Conservation (phyloP, 2,888 invertebrate species). For the Liopterus haemorrhoidalis region DNA sequence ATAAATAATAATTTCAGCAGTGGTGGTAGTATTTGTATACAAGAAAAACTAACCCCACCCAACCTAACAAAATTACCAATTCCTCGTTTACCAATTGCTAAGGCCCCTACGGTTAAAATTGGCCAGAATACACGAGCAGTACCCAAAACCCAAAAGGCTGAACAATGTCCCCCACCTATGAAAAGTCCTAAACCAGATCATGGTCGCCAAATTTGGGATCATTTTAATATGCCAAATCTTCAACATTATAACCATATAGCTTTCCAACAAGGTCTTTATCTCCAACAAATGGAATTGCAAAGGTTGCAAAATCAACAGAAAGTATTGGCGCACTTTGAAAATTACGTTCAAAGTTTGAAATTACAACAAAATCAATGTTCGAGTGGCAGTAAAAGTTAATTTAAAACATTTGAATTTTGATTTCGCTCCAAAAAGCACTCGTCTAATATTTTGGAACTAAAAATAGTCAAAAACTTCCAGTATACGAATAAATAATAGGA, state of each 20-base stretch:
- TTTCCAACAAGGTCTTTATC: constrained; percentile 28
- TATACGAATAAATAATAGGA: too few species aligned
- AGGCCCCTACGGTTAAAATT: constrained; percentile 29
- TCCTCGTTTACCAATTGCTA: constrained; percentile 14
- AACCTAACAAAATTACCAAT: constrained; percentile 15
- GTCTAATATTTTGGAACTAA: too few species aligned
- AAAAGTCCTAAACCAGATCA: constrained; percentile 7
- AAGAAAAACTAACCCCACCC: too few species aligned
- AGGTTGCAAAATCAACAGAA: constrained; percentile 30
- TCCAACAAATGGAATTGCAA: constrained; percentile 43
- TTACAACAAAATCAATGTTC: constrained; percentile 16
- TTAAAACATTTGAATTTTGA: too few species aligned
- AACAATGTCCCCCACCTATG: not conserved
- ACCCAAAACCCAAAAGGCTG: not conserved
- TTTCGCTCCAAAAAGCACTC: too few species aligned
- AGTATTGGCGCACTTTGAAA: constrained; percentile 43
- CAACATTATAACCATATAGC: constrained; percentile 39
- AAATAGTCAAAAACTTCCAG: too few species aligned
- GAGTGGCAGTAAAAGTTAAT: constrained; percentile 15
- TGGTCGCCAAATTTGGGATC: constrained; percentile 41
- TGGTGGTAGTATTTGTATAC: constrained; percentile 17
- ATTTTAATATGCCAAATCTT: constrained; percentile 45
- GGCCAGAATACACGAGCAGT: not conserved
- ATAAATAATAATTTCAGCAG: constrained; percentile 18
- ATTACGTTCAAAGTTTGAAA: constrained; percentile 42